A percentile compares a stretch with the other conserved stretches of the same genome.
Evolutionary conservation across 1,140 invertebrate species (phyloP).

Genomic region (Cataglyphis hispanica): DNA sequence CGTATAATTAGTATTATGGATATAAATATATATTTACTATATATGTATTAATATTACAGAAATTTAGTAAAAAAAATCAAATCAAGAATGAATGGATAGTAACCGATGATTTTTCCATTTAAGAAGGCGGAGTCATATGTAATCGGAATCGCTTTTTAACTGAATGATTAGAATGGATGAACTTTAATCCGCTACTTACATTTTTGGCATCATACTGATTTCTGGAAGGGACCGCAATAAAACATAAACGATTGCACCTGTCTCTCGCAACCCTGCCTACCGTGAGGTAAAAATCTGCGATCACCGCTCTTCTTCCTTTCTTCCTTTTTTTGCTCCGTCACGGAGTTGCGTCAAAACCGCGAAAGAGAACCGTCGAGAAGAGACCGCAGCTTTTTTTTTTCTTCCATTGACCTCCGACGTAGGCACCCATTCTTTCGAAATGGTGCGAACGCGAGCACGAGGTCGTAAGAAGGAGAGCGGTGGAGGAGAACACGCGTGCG

Average conservation of each 20-base stretch:
- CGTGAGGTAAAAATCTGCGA: slow-evolving; percentile 1
- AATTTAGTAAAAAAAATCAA: not conserved
- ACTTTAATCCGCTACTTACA: too few species aligned
- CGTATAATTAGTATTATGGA: not conserved
- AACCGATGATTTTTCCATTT: not conserved
- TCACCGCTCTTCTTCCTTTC: slow-evolving; percentile 26
- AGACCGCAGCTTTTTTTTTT: slow-evolving; percentile 65
- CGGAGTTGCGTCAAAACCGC: slow-evolving; percentile 65
- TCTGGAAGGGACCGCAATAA: slow-evolving; percentile 1
- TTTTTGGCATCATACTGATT: not conserved
- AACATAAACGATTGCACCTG: slow-evolving; percentile 20
- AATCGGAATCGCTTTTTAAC: not conserved
- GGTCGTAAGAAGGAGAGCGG: slow-evolving; percentile 67
- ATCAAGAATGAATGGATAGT: not conserved
- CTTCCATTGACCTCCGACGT: slow-evolving; percentile 60
- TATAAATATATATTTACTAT: not conserved
- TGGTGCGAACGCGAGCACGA: slow-evolving; percentile 55
- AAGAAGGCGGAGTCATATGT: not conserved
- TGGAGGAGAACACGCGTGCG: slow-evolving; percentile 1
- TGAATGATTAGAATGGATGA: not conserved
- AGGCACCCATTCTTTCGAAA: slow-evolving; percentile 65
- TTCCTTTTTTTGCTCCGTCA: slow-evolving; percentile 31
- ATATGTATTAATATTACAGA: not conserved
- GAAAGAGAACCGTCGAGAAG: slow-evolving; percentile 57
- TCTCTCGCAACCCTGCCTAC: not conserved